Evolutionary conservation across 1,140 invertebrate species (phyloP), one percentile per base, ranked within the genome.

Genomic region (Aphaenogaster floridana): DNA sequence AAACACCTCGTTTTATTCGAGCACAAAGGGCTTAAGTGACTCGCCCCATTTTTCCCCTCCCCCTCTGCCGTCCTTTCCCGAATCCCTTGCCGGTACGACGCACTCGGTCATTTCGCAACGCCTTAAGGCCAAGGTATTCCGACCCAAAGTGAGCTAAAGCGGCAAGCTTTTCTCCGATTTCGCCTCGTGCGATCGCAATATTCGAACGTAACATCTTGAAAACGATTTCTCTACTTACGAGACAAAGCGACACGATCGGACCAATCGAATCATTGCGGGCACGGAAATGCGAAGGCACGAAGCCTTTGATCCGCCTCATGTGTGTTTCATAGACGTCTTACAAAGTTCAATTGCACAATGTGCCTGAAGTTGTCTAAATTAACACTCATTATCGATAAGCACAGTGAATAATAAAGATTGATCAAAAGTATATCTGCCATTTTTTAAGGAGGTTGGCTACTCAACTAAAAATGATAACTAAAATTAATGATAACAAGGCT

Each of bases 1-100:
- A 83, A 64, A 79, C 86, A 50, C 50, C 61, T 66, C 54, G 74
- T 81, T 90, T 64, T 74, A 87, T 78, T 28, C 71, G 89, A 71
- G 42, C 77, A 68, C 69, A 69, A 86, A 76, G 34, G 34, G 59
- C 68, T 87, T 87, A 89, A 90, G 89, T 84, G 87, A 77, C 71
- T 71, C 72, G 21, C 39, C 9, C 52, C 66, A 78, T 68, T 42
- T 54, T 45, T 76, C 3, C 50, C 48, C n/a, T n/a, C 42, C 4
- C 48, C 34, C 63, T 17, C 9, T 21, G 21, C 45, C 28, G 11
- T 71, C 45, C 34, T n/a, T 78, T 61, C 17, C 11, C 8, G 9
- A 71, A 45, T 77, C 34, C 17, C 42, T 17, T 11, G 8, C 42
- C 17, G 28, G 4, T 15, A 66, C 61, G 39, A 77, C n/a, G 13